A percentile compares a stretch with the other conserved stretches of the same genome.
Evolutionary conservation across 2,113 vertebrate species (phyloP).

Genomic region (Mola mola): DNA sequence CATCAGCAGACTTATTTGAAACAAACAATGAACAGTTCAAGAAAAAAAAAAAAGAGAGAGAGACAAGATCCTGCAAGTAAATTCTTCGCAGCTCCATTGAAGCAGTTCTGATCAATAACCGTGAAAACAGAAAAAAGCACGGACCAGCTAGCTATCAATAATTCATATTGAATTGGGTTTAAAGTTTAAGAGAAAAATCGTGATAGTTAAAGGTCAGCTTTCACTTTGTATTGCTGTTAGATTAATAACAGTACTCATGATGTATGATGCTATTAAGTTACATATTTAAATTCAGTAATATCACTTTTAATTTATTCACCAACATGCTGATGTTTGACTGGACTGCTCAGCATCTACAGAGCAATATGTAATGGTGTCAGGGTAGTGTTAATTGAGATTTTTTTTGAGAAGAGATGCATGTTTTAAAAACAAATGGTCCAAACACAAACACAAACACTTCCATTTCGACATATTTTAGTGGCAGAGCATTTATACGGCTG

Average conservation of each 20-base stretch:
- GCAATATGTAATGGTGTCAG: conserved; percentile 1
- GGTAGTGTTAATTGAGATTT: not conserved
- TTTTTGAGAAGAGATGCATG: no score
- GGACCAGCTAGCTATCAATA: conserved; percentile 17
- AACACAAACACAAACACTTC: no score
- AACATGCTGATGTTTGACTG: not conserved
- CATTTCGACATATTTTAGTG: no score
- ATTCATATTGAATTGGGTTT: not conserved
- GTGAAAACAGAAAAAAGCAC: not conserved
- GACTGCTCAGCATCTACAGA: not conserved
- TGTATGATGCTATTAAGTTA: no score
- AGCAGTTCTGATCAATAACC: not conserved
- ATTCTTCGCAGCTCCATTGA: no score
- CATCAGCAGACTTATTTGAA: not conserved
- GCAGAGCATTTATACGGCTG: no score
- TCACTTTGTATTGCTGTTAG: conserved; percentile 4
- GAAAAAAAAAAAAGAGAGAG: not conserved
- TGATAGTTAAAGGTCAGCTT: conserved; percentile 31
- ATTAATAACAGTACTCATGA: not conserved
- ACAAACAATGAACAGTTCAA: not conserved
- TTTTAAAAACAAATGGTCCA: no score
- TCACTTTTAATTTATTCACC: not conserved
- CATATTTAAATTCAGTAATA: not conserved
- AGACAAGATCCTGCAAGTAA: no score
- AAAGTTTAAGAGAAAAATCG: conserved; percentile 21